Percentiles rank a stretch among this genome's conserved stretches.
phyloP scores from a whole-genome alignment of 2,797 vertebrate genomes.

The Phataginus tricuspis region DNA sequence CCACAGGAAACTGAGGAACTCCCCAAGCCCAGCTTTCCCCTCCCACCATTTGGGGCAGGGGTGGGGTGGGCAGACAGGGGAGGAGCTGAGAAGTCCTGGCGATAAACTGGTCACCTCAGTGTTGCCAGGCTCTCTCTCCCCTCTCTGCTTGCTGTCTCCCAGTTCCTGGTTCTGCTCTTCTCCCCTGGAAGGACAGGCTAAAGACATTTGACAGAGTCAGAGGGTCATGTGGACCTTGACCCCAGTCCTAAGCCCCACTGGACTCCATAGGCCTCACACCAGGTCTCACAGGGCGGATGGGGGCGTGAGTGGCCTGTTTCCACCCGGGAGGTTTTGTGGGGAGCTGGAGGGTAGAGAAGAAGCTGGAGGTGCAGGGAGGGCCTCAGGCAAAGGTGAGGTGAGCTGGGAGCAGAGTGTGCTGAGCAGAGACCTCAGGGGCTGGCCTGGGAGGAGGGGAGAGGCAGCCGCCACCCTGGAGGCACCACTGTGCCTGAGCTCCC shows the following conservation, averaged over 20 bases:
- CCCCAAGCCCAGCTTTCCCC: no score
- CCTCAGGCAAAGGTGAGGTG: no score
- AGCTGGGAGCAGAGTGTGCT: neutral
- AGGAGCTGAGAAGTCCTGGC: neutral
- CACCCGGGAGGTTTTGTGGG: neutral
- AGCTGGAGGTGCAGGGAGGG: neutral
- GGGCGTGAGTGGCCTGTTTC: neutral
- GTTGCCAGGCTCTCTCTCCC: neutral
- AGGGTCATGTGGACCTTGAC: neutral
- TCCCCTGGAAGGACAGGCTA: neutral
- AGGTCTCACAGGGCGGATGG: neutral
- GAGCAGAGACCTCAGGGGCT: neutral
- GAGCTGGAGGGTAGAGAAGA: neutral
- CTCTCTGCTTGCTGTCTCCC: no score
- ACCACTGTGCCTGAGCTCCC: neutral
- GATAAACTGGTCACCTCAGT: neutral
- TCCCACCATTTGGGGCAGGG: neutral
- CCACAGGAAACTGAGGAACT: neutral
- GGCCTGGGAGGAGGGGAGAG: neutral
- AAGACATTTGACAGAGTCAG: neutral
- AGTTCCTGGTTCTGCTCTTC: neutral
- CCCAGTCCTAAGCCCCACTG: neutral
- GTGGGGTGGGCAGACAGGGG: neutral
- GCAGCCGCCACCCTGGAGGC: neutral
- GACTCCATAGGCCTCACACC: neutral